These are phyloP conservation scores for Eueides isabella DNA, from an alignment of 1,140 invertebrate species.

Conservation along the genomic window DNA sequence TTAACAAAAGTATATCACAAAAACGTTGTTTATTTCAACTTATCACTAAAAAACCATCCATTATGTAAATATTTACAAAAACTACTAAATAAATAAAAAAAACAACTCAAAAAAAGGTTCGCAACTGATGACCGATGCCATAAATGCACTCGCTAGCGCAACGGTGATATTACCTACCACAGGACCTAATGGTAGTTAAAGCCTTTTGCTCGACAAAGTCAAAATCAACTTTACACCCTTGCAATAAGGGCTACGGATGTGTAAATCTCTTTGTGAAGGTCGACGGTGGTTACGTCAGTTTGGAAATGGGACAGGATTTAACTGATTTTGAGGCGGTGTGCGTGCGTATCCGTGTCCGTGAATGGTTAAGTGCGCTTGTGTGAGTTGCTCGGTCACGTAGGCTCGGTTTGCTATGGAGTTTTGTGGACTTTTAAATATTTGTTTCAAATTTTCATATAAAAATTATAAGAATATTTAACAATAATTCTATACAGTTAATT, in stretches of 20 bases:
- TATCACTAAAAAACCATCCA: no score
- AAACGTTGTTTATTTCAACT: no score
- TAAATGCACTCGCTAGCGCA: constrained; percentile 79
- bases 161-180: constrained; percentile 60
- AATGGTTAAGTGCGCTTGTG: constrained; percentile 46
- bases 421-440: constrained; percentile 52
- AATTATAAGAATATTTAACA: no score
- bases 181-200: constrained; percentile 44
- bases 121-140: constrained; percentile 65
- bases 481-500: no score
- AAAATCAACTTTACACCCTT: constrained; percentile 44
- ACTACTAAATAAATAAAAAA: constrained; percentile 54
- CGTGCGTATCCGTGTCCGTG: constrained; percentile 51
- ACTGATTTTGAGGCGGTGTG: constrained; percentile 62
- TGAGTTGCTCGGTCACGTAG: constrained; percentile 75
- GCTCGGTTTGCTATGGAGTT: constrained; percentile 61
- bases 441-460: not conserved
- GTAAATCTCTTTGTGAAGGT: constrained; percentile 76
- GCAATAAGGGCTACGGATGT: constrained; percentile 58
- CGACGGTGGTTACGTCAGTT: constrained; percentile 58
- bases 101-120: constrained; percentile 65
- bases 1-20: no score
- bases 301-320: constrained; percentile 43
- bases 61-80: not conserved
- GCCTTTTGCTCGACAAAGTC: constrained; percentile 38